Conservation (phyloP, 2,113 vertebrate species). For the Gambusia holbrooki region DNA sequence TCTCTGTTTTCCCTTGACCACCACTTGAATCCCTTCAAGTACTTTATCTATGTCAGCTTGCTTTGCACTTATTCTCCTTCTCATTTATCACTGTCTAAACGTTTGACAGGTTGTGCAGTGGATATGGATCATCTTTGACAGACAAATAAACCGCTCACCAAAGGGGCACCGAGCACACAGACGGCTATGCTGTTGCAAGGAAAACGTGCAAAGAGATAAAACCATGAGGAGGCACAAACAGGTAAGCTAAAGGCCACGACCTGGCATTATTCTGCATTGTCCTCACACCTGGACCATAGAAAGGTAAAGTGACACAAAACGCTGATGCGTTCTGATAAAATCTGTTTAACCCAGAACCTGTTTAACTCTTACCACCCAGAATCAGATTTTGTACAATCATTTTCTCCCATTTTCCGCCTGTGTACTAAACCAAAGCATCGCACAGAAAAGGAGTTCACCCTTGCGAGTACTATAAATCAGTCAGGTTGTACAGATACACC, state of each 20-base stretch:
- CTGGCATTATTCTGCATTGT: constrained; percentile 6
- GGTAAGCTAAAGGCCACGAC: constrained; percentile 14
- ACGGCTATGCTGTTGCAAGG: constrained; percentile 24
- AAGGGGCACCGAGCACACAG: constrained; percentile 32
- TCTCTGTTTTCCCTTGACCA: constrained; percentile 36
- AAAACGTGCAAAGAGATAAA: constrained; percentile 29
- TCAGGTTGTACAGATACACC: constrained; percentile 32
- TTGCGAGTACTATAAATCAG: constrained; percentile 21
- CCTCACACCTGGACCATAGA: constrained; percentile 7
- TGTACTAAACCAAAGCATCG: constrained; percentile 14
- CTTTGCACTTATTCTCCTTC: constrained; percentile 48
- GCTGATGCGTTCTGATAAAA: not conserved
- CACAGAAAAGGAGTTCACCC: constrained; percentile 37
- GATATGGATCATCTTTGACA: constrained; percentile 72
- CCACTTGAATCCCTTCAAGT: constrained; percentile 45
- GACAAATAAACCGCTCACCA: constrained; percentile 58
- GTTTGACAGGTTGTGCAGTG: constrained; percentile 56
- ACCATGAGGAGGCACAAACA: constrained; percentile 13
- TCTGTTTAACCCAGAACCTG: not conserved
- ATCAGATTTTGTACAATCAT: constrained; percentile 5
- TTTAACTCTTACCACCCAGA: constrained; percentile 3
- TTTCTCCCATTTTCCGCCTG: not conserved
- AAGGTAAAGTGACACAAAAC: not conserved
- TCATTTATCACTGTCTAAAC: constrained; percentile 69
- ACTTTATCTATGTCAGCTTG: constrained; percentile 58